These are phyloP conservation scores for Quadriops clusia DNA, from an alignment of 2,888 invertebrate genomes.

Conservation along the genomic window DNA sequence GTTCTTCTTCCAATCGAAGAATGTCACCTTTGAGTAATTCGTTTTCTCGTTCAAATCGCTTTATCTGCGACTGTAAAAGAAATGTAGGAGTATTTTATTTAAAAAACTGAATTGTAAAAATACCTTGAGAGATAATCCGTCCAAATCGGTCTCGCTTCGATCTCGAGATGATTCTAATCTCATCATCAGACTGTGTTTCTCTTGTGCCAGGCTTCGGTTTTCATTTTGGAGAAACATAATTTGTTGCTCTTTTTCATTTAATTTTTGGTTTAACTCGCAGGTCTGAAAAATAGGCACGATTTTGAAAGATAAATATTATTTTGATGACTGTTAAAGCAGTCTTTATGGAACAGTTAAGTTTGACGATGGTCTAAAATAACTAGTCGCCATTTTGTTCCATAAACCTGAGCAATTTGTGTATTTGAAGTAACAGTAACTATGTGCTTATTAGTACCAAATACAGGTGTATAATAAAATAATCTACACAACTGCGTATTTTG, in stretches of 20 bases:
- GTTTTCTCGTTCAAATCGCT: constrained; percentile 41
- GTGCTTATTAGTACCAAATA: too few relatives aligned
- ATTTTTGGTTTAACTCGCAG: constrained; percentile 11
- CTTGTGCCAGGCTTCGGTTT: constrained; percentile 33
- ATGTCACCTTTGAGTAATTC: constrained; percentile 44
- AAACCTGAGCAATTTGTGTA: too few relatives aligned
- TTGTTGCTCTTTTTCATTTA: constrained; percentile 21
- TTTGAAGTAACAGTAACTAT: too few relatives aligned
- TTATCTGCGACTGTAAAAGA: constrained; percentile 29
- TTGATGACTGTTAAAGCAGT: too few relatives aligned
- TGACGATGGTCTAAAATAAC: too few relatives aligned
- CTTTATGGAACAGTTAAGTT: too few relatives aligned
- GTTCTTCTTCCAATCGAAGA: constrained; percentile 46
- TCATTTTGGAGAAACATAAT: constrained; percentile 35
- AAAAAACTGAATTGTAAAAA: constrained; percentile 9
- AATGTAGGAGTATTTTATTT: constrained; percentile 9
- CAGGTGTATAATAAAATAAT: too few relatives aligned
- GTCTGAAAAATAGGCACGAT: constrained; percentile 12
- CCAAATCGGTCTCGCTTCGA: constrained; percentile 19
- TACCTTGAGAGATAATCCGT: constrained; percentile 25
- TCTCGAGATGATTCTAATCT: constrained; percentile 29
- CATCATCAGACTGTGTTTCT: constrained; percentile 35
- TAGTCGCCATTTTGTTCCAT: too few relatives aligned
- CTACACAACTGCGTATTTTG: too few relatives aligned
- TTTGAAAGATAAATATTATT: background rate